Evolutionary conservation across 2,113 vertebrate species (phyloP).

Genomic region (Perognathus longimembris): DNA sequence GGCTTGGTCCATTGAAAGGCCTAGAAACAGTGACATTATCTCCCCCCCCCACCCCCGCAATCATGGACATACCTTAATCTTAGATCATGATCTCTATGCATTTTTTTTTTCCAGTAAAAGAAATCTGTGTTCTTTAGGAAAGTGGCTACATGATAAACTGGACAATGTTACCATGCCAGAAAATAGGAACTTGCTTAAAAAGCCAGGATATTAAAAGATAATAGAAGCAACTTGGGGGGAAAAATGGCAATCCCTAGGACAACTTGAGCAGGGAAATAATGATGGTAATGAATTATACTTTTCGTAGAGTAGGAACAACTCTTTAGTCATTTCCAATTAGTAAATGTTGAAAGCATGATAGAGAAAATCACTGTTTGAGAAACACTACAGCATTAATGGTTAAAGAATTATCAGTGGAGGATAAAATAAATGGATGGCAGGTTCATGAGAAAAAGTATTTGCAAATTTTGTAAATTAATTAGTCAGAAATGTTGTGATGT

Average conservation of each 20-base stretch:
- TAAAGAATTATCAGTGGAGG: background rate
- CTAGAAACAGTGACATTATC: background rate
- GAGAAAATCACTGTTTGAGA: background rate
- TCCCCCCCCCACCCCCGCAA: background rate
- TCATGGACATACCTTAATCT: background rate
- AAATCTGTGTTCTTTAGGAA: background rate
- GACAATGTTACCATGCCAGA: background rate
- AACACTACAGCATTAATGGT: background rate
- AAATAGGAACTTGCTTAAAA: slow-evolving; percentile 32
- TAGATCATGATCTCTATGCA: slow-evolving; percentile 11
- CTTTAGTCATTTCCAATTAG: background rate
- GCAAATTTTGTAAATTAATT: background rate
- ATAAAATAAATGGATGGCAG: background rate
- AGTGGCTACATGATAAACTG: background rate
- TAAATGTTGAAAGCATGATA: slow-evolving; percentile 12
- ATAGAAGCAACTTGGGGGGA: background rate
- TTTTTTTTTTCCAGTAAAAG: background rate
- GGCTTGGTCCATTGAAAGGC: background rate
- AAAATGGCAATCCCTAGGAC: background rate
- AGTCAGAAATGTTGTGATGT: background rate
- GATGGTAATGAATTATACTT: slow-evolving; percentile 10
- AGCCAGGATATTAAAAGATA: background rate
- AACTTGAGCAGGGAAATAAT: background rate
- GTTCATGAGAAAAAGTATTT: background rate
- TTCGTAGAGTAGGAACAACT: background rate